Percentiles rank a stretch among this genome's conserved stretches.
Conservation (phyloP, 1,140 invertebrate species). For the Drosophila truncata region DNA sequence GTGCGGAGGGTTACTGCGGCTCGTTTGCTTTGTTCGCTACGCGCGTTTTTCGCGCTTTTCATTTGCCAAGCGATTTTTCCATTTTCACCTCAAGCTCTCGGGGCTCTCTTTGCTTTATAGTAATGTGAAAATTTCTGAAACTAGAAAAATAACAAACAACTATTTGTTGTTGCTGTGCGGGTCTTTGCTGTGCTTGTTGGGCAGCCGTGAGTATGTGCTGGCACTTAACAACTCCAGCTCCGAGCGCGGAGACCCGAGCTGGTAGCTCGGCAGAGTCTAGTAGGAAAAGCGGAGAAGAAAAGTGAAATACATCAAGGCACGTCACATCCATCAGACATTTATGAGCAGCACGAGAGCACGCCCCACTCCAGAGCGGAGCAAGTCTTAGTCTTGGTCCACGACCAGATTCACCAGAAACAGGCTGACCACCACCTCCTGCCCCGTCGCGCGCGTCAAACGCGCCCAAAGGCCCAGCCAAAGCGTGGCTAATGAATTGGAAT, state of each 20-base stretch:
- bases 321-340: constrained; percentile 82
- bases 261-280: constrained; percentile 26
- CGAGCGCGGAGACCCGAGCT: constrained; percentile 2
- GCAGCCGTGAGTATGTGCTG: constrained; percentile 62
- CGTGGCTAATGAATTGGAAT: constrained; percentile 82
- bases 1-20: constrained; percentile 13
- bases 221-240: constrained; percentile 67
- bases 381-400: constrained; percentile 34
- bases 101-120: constrained; percentile 72
- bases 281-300: constrained; percentile 63
- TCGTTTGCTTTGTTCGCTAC: constrained; percentile 76
- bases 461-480: constrained; percentile 66
- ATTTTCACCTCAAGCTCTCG: constrained; percentile 67
- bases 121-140: constrained; percentile 79
- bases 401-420: constrained; percentile 43
- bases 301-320: constrained; percentile 83
- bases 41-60: constrained; percentile 79
- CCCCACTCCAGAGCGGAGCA: constrained; percentile 53
- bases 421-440: constrained; percentile 12
- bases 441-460: constrained; percentile 33
- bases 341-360: constrained; percentile 81
- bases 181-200: constrained; percentile 15
- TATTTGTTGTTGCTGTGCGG: constrained; percentile 36
- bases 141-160: constrained; percentile 72
- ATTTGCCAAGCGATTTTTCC: constrained; percentile 79